These are phyloP conservation scores for Crocodylus rhombifer DNA, from an alignment of 2,797 vertebrate species.

Conservation along the genomic window DNA sequence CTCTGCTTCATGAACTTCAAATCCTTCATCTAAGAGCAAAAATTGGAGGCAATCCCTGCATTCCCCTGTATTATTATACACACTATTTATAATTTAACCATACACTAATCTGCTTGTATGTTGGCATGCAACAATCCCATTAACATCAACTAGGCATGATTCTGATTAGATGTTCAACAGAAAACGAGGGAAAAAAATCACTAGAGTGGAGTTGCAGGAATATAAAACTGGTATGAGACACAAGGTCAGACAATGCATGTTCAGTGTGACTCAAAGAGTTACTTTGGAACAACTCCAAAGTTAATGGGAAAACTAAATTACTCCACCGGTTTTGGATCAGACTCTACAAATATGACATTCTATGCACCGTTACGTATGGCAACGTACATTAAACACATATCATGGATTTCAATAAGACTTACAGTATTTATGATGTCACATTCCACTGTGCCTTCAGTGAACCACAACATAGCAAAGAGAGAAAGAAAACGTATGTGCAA, in stretches of 20 bases:
- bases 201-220: background rate
- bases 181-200: background rate
- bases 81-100: constrained; percentile 7
- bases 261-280: background rate
- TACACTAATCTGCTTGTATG: background rate
- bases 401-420: background rate
- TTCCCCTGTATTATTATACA: background rate
- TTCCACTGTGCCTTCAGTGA: background rate
- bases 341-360: background rate
- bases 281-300: background rate
- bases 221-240: background rate
- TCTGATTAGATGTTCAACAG: background rate
- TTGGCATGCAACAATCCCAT: background rate
- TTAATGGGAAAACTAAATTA: constrained; percentile 6
- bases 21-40: background rate
- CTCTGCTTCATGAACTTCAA: background rate
- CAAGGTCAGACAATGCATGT: background rate
- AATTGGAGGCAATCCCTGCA: constrained; percentile 6
- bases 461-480: background rate
- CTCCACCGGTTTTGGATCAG: background rate
- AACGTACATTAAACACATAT: background rate
- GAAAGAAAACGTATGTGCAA: background rate
- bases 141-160: background rate
- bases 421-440: background rate
- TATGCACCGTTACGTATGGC: background rate